Base-by-base conservation (phyloP, 2,888 invertebrate genomes). In the Euproctis similis region DNA sequence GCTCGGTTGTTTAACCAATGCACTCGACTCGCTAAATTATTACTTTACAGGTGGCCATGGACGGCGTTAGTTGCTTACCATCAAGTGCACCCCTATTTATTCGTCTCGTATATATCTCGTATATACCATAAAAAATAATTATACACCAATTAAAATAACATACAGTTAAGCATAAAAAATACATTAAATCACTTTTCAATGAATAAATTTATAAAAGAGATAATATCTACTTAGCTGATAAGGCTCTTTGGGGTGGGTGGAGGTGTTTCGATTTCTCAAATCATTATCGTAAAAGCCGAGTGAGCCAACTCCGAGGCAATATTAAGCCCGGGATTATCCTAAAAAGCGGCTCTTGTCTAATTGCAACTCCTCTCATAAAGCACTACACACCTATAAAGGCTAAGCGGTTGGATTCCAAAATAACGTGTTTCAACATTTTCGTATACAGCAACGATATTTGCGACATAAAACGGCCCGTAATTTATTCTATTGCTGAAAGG, bases 401-500 rank as follows among this genome's bases (percentile, higher is more conserved):
- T 80, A 80, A 81, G 80, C 78, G 78, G 76, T 76, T 58, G 80
- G 82, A 82, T 82, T 80, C n/a, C 72, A 73, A 73, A 82, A 81
- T 84, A 84, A 82, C 78, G 80, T 75, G 76, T 75, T 80, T 80
- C 69, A n/a, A 80, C 82, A 78, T 82, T 82, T 81, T 82, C 75
- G 74, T 67, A 69, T n/a, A n/a, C n/a, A n/a, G 68, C 69, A 70
- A 62, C 72, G 73, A 76, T 84, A 82, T 82, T 78, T 72, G 70
- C 76, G 76, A 80, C 82, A 81, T 81, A 82, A 84, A 84, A 80
- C 75, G 82, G 76, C 71, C 70, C 77, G 81, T 82, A 84, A 84
- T 84, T 82, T 84, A 84, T 84, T 84, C 84, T 84, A 84, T 81
- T 84, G 81, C 82, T 81, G 82, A 84, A 84, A 84, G 82, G 84